A percentile compares a stretch with the other conserved stretches of the same genome.
Conservation (phyloP, 2,797 vertebrate species). For the Poliocrania exsul region DNA sequence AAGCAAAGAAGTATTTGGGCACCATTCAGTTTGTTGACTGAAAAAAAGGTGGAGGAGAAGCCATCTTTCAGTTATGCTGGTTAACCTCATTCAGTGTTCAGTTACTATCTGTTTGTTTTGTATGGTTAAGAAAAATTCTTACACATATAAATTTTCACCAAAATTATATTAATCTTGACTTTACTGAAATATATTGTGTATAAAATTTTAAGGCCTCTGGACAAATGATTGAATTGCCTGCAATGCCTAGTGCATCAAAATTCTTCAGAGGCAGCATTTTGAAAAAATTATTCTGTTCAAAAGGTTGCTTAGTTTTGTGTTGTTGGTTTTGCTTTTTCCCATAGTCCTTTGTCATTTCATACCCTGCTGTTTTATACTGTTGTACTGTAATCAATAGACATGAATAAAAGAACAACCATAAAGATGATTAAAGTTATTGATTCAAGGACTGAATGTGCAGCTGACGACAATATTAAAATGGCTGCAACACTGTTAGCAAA, state of each 20-base stretch:
- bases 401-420: constrained; percentile 34
- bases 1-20: background rate
- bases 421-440: constrained; percentile 46
- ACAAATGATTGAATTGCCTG: background rate
- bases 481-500: background rate
- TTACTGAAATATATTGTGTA: background rate
- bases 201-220: background rate
- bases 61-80: background rate
- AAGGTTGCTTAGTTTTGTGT: background rate
- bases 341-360: background rate
- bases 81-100: background rate
- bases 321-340: background rate
- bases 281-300: background rate
- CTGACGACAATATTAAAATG: constrained; percentile 9
- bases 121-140: background rate
- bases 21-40: background rate
- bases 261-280: background rate
- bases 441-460: background rate
- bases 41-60: background rate
- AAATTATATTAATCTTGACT: background rate
- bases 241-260: background rate
- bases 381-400: constrained; percentile 16
- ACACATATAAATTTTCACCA: background rate
- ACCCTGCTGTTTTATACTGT: background rate
- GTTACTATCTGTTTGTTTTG: background rate